phyloP scores from a whole-genome alignment of 2,888 invertebrate species.

The Mesorhabditis belari region DNA sequence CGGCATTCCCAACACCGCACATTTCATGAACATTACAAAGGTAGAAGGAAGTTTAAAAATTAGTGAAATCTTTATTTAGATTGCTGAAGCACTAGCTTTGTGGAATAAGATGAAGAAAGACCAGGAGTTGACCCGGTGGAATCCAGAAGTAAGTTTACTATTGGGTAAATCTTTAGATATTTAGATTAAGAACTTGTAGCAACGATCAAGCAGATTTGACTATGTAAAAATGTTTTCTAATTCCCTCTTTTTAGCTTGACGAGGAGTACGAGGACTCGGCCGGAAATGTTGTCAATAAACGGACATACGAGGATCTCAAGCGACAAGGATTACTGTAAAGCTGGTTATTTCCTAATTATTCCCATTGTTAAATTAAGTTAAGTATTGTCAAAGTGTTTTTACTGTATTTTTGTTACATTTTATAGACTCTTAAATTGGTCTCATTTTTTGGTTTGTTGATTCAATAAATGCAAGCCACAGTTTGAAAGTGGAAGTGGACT shows the following conservation, averaged over 20 bases:
- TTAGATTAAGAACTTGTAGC: background rate
- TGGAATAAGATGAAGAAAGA: conserved; percentile 88
- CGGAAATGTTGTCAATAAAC: conserved; percentile 96
- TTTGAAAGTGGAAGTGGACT: too few relatives aligned
- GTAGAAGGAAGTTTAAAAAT: conserved; percentile 54
- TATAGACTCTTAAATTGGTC: too few relatives aligned
- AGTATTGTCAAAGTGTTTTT: too few relatives aligned
- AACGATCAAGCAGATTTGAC: background rate
- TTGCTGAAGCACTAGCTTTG: conserved; percentile 61
- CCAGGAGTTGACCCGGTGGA: conserved; percentile 11
- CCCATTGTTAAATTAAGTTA: too few relatives aligned
- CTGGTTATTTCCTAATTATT: too few relatives aligned
- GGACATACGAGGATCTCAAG: conserved; percentile 96
- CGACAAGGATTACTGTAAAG: conserved; percentile 86
- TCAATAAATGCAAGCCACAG: too few relatives aligned
- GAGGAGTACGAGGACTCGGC: conserved; percentile 98
- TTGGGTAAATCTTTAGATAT: background rate
- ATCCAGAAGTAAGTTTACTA: conserved; percentile 8
- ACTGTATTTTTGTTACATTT: too few relatives aligned
- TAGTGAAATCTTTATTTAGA: conserved; percentile 8
- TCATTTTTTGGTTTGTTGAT: too few relatives aligned
- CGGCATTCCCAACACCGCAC: conserved; percentile 98
- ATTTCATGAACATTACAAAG: conserved; percentile 98
- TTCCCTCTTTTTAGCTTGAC: conserved; percentile 47
- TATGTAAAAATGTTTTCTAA: background rate